These are phyloP conservation scores for Conus ventricosus DNA, from an alignment of 1,140 invertebrate genomes.

Conservation along the genomic window DNA sequence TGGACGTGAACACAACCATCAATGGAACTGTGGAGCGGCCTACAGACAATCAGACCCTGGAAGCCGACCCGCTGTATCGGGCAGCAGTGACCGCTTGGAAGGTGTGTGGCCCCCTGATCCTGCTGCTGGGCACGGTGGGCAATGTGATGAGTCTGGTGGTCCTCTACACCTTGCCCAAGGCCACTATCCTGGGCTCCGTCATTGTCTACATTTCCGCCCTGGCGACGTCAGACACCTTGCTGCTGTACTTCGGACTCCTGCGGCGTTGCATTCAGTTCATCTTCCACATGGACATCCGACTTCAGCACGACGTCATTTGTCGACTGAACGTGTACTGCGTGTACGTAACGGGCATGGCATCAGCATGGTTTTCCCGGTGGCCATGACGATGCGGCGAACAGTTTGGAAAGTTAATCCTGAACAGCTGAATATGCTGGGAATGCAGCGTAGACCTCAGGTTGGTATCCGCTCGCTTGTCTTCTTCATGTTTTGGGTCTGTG, in stretches of 20 bases:
- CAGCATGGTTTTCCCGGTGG: background rate
- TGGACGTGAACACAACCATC: no score
- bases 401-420: background rate
- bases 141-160: conserved; percentile 49
- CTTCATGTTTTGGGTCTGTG: background rate
- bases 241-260: conserved; percentile 45
- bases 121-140: conserved; percentile 51
- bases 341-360: background rate
- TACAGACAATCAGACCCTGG: no score
- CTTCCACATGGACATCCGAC: conserved; percentile 46
- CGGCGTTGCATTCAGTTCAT: conserved; percentile 41
- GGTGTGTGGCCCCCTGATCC: conserved; percentile 39
- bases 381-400: conserved; percentile 5
- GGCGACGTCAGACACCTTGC: conserved; percentile 40
- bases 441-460: background rate
- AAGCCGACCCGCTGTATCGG: no score
- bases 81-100: background rate
- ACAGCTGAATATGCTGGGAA: background rate
- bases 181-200: background rate
- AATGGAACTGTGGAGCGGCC: no score
- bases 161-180: conserved; percentile 19
- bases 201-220: conserved; percentile 32
- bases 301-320: conserved; percentile 32
- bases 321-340: conserved; percentile 26
- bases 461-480: background rate